Base-by-base conservation (phyloP, 2,113 vertebrate genomes). In the Dicrurus megarhynchus region DNA sequence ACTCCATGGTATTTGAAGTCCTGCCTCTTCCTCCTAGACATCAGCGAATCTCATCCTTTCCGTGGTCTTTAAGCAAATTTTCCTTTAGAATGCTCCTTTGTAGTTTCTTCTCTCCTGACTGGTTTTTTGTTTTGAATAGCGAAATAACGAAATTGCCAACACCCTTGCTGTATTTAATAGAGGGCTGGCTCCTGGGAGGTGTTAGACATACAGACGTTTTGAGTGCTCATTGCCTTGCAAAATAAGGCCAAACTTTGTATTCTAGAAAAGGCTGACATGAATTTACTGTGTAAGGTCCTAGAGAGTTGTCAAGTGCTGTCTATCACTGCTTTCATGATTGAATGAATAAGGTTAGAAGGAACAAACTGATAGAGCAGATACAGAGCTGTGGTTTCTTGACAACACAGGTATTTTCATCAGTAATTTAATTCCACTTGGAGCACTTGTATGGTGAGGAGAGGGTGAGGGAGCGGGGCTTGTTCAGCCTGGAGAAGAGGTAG, bases 41-140 rank as follows among this genome's bases (percentile, higher is more conserved):
- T 93, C 87, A 77, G 17, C 63, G 71, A 93, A 93, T 88, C 63
- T 91, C 37, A 70, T 77, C 52, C 60, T 89, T 94, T 90, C 22
- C 0, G 0, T 21, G 24, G 30, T 60, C 47, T 88, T 90, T 79
- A 95, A 87, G 42, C 37, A 96, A 95, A 93, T 91, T 81, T 94
- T 89, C 41, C 35, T 84, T 64, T 63, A 61, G 27, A 85, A 70
- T 42, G 13, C 3, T 82, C 37, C 74, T 96, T 93, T 93, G 87
- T 91, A 95, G 71, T 93, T 94, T 47, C 42, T 68, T 73, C 57
- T 70, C 41, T 93, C 70, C 74, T 85, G 61, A 67, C 93, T 96
- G 53, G 47, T 85, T 95, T 94, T 91, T 76, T 80, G 41, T 84
- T 94, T 79, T 87, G 87, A 91, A 87, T 87, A 87, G 28, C 4